Percentiles rank a stretch among this genome's conserved stretches.
Conservation (phyloP, 2,113 vertebrate species). For the Neoarius graeffei region DNA sequence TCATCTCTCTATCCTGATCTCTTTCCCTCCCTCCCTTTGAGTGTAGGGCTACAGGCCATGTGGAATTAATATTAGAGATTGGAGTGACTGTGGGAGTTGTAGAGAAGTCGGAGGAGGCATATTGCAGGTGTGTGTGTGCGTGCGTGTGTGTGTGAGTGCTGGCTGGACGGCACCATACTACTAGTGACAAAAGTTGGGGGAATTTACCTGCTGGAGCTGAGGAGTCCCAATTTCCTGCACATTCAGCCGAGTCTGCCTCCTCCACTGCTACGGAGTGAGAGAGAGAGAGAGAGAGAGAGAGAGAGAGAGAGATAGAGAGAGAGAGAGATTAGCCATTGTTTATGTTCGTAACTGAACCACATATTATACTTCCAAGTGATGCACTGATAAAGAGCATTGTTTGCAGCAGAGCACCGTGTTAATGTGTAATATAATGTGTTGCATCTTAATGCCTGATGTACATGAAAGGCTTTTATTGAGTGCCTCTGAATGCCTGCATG, state of each 20-base stretch:
- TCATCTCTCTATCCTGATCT: conserved; percentile 43
- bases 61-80: conserved; percentile 81
- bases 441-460: conserved; percentile 19
- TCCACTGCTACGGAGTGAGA: conserved; percentile 77
- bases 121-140: conserved; percentile 10
- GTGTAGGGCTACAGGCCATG: conserved; percentile 75
- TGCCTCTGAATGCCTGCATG: conserved; percentile 35
- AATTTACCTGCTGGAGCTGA: conserved; percentile 85
- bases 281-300: conserved; percentile 29
- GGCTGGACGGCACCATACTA: conserved; percentile 32
- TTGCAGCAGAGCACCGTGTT: not conserved
- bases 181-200: conserved; percentile 15
- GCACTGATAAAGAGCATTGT: conserved; percentile 16
- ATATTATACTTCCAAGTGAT: conserved; percentile 1
- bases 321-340: conserved; percentile 26
- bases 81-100: conserved; percentile 26
- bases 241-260: conserved; percentile 91
- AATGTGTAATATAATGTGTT: conserved; percentile 14
- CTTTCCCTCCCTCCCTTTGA: conserved; percentile 52
- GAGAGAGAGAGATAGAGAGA: conserved; percentile 16
- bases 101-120: conserved; percentile 33
- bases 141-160: not conserved
- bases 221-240: conserved; percentile 88
- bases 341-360: conserved; percentile 20
- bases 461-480: conserved; percentile 45